Evolutionary conservation across 2,888 invertebrate genomes (phyloP), one percentile per base, ranked within the genome.

Genomic region (Noctua pronuba): DNA sequence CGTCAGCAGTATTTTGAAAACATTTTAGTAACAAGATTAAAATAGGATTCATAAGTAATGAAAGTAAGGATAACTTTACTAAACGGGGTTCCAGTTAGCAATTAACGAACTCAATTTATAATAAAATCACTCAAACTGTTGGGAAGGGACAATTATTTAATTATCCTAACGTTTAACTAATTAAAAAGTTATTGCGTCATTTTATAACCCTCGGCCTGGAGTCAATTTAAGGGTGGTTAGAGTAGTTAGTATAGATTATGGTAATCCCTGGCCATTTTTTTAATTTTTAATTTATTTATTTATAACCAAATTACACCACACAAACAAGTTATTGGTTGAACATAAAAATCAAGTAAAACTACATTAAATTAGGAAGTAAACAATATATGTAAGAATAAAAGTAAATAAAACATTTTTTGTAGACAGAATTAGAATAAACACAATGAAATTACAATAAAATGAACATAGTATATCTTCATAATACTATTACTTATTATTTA

Each of bases 111-210:
- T 38, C 66, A 60, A 41, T 68, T 80, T 35, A 64, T 62, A 55
- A 64, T 79, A 68, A 65, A 68, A 79, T 73, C 35, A 64, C 55
- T 31, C 2, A 69, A 73, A 64, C 28, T 31, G 6, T 58, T 58
- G 16, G 49, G 41, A 65, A 69, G 68, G 80, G 49, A 69, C 58
- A 49, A 62, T 71, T 55, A 75, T 75, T 68, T 52, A 58, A 80
- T 75, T 80, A 68, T 75, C 24, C 35, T 49, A 55, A 24, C 62
- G 35, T 46, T 52, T 35, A 77, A 71, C 6, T 21, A 31, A 65
- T 70, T 65, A 65, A 58, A 78, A 71, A 78, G 78, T 78, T 55
- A 78, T 70, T 70, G 21, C 31, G 16, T 21, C 28, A 60, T 60
- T 31, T 60, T 60, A 18, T 60, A 8, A 60, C 31, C 18, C 18